Evolutionary conservation across 2,888 invertebrate genomes (phyloP).

Genomic region (Balanococcus diminutus): DNA sequence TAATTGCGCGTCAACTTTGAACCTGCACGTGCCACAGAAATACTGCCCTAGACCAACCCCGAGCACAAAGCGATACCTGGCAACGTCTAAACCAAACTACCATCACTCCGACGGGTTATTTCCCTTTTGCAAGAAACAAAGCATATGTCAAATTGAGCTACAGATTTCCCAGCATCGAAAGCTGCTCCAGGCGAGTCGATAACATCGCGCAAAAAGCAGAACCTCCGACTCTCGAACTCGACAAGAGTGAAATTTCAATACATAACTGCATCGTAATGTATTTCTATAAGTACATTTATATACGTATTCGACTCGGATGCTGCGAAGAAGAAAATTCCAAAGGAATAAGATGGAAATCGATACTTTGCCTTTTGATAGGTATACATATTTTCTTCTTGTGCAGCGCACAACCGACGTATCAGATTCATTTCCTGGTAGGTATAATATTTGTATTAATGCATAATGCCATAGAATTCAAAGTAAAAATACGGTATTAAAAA

Average conservation of each 20-base stretch:
- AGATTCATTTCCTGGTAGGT: background rate
- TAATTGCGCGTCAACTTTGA: background rate
- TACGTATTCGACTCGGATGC: background rate
- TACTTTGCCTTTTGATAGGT: background rate
- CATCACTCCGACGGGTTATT: background rate
- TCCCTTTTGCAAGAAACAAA: background rate
- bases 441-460: background rate
- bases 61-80: background rate
- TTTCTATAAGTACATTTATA: background rate
- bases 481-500: background rate
- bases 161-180: background rate
- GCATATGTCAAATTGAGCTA: background rate
- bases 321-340: background rate
- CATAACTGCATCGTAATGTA: background rate
- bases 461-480: too few relatives aligned
- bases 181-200: background rate
- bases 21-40: slow-evolving; percentile 3
- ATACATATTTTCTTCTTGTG: background rate
- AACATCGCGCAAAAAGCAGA: background rate
- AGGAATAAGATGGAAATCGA: background rate
- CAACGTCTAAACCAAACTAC: background rate
- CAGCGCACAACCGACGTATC: background rate
- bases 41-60: slow-evolving; percentile 14
- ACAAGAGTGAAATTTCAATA: background rate
- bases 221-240: background rate